A percentile compares a stretch with the other conserved stretches of the same genome.
Evolutionary conservation across 2,888 invertebrate species (phyloP).

Genomic region (Melanophora roralis): DNA sequence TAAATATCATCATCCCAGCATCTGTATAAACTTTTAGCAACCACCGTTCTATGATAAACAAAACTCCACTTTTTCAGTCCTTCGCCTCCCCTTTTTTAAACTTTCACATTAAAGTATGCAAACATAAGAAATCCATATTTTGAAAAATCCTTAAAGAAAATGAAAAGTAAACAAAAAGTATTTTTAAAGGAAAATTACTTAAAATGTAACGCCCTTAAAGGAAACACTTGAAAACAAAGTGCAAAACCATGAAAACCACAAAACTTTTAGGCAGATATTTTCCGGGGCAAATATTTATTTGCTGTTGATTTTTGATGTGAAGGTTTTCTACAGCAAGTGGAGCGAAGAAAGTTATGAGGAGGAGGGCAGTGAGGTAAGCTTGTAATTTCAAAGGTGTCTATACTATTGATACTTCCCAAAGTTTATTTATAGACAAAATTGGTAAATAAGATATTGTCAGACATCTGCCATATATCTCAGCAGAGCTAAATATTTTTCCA

Average conservation of each 20-base stretch:
- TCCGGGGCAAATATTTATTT: background rate
- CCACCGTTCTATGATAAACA: background rate
- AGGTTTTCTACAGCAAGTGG: too few relatives aligned
- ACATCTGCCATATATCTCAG: too few relatives aligned
- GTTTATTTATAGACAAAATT: too few relatives aligned
- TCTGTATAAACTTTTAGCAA: conserved; percentile 6
- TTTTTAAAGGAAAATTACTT: background rate
- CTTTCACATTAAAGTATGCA: conserved; percentile 60
- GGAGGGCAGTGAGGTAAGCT: too few relatives aligned
- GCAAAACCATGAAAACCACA: conserved; percentile 13
- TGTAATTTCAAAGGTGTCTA: too few relatives aligned
- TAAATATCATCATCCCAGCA: conserved; percentile 56
- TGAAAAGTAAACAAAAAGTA: conserved; percentile 42
- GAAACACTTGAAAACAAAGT: background rate
- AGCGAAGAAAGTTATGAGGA: too few relatives aligned
- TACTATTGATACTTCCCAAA: too few relatives aligned
- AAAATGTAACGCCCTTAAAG: conserved; percentile 31
- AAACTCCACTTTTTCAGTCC: background rate
- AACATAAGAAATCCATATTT: conserved; percentile 31
- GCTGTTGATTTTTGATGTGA: background rate
- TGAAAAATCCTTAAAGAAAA: conserved; percentile 16
- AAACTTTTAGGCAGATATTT: background rate
- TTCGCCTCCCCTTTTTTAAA: background rate
- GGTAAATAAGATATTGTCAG: too few relatives aligned
- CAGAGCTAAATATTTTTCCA: too few relatives aligned